Evolutionary conservation across 2,113 vertebrate genomes (phyloP).

Genomic region (Phalacrocorax carbo): DNA sequence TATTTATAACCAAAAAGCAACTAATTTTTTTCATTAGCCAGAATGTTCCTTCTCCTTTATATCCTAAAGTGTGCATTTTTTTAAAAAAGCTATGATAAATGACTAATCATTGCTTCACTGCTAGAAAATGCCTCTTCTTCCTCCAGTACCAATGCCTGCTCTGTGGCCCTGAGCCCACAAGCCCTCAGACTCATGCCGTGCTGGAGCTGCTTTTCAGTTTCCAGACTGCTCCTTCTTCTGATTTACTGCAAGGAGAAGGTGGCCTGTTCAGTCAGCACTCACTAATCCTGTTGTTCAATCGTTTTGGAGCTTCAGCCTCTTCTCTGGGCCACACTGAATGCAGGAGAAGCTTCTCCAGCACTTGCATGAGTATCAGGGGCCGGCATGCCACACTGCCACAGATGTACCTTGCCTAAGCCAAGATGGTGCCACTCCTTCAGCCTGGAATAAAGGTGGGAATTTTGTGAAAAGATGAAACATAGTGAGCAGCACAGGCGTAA

Average conservation of each 20-base stretch:
- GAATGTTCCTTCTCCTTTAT: not conserved
- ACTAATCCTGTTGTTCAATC: not conserved
- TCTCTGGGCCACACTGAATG: not conserved
- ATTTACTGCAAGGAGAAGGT: not conserved
- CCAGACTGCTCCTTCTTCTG: not conserved
- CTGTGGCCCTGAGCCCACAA: not conserved
- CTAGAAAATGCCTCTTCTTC: not conserved
- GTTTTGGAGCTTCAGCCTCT: not conserved
- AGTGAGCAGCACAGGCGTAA: not conserved
- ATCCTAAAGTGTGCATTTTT: not conserved
- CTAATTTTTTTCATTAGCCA: not conserved
- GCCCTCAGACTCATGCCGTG: fast-evolving
- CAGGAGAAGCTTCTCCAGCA: not conserved
- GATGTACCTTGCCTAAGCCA: not conserved
- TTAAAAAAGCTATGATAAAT: not conserved
- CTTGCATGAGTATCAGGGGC: not conserved
- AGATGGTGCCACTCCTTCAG: not conserved
- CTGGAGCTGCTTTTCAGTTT: not conserved
- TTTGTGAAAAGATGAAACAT: not conserved
- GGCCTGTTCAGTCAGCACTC: not conserved
- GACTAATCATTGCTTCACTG: not conserved
- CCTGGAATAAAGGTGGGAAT: not conserved
- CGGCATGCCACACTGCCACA: not conserved
- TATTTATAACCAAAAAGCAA: not conserved
- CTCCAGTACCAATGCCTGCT: not conserved